Conservation (phyloP, 2,797 vertebrate genomes). For the Buphagus erythrorhynchus region DNA sequence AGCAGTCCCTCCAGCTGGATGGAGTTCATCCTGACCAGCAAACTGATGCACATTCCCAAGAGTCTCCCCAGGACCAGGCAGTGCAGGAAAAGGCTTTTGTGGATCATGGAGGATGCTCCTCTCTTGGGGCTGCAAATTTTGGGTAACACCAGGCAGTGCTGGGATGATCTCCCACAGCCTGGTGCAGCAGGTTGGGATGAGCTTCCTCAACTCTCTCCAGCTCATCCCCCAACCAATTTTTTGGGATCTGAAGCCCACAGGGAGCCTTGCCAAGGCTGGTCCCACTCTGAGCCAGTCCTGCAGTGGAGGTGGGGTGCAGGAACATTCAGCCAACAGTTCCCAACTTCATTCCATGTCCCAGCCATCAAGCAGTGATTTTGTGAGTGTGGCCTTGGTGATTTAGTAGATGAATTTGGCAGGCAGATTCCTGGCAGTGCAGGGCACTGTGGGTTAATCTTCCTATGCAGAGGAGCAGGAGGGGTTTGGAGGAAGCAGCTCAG, state of each 20-base stretch:
- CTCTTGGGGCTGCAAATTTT: neutral
- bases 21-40: neutral
- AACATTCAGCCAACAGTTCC: neutral
- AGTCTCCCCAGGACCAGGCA: neutral
- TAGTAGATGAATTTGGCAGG: neutral
- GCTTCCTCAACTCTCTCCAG: neutral
- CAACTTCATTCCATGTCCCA: fast-evolving
- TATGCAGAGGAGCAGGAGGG: neutral
- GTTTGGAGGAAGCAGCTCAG: neutral
- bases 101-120: neutral
- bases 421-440: neutral
- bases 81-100: neutral
- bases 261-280: neutral
- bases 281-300: fast-evolving
- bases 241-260: neutral
- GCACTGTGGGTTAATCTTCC: neutral
- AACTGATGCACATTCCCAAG: neutral
- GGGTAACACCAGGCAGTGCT: neutral
- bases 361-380: neutral
- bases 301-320: neutral
- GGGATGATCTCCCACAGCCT: neutral
- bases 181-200: neutral
- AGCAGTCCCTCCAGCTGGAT: neutral
- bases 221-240: fast-evolving
- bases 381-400: neutral